Conservation (phyloP, 2,888 invertebrate species). For the Phania funesta region DNA sequence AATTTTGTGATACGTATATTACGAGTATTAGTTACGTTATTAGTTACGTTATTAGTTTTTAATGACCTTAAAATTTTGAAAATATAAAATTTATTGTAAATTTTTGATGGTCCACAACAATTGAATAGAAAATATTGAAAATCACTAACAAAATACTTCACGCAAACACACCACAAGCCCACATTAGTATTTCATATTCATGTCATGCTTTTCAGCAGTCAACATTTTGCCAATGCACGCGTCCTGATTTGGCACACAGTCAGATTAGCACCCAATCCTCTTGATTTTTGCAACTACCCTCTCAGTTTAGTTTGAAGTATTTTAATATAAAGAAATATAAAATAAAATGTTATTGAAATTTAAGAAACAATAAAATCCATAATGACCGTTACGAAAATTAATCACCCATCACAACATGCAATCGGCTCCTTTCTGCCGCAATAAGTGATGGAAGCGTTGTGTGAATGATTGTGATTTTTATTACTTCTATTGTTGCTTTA, state of each 20-base stretch:
- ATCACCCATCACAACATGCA: constrained; percentile 61
- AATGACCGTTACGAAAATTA: constrained; percentile 65
- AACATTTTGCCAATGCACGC: not conserved
- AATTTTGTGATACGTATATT: too few species aligned
- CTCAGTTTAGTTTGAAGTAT: constrained; percentile 9
- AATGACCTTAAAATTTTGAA: constrained; percentile 52
- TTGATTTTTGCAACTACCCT: constrained; percentile 4
- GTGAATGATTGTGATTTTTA: constrained; percentile 18
- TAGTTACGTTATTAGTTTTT: constrained; percentile 48
- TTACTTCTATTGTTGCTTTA: constrained; percentile 26
- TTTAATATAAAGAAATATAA: not conserved
- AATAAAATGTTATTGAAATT: constrained; percentile 48
- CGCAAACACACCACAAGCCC: constrained; percentile 34
- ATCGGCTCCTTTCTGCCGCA: not conserved
- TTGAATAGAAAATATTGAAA: not conserved
- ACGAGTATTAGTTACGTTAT: constrained; percentile 3
- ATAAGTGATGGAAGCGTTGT: constrained; percentile 10
- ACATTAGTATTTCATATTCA: constrained; percentile 30
- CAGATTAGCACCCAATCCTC: constrained; percentile 15
- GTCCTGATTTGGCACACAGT: constrained; percentile 33
- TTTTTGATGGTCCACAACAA: constrained; percentile 7
- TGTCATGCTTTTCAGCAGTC: constrained; percentile 24
- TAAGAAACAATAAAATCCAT: constrained; percentile 61
- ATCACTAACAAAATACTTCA: constrained; percentile 13
- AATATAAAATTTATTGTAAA: constrained; percentile 20